phyloP scores from a whole-genome alignment of 2,888 invertebrate species.

The Tridacna gigas region DNA sequence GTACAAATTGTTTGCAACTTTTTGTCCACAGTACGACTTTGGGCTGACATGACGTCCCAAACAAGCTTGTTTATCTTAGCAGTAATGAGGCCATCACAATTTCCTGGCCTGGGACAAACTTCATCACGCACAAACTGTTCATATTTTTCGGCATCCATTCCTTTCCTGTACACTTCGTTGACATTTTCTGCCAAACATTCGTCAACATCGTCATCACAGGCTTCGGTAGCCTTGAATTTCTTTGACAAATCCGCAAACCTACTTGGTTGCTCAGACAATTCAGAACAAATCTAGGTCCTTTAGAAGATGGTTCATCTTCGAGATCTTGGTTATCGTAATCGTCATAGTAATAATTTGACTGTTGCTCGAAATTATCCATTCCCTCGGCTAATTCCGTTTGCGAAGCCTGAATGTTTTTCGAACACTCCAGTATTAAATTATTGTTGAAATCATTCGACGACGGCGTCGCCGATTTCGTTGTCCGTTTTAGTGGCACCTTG shows the following conservation, averaged over 20 bases:
- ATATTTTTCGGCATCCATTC: neutral
- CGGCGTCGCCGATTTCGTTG: too few species aligned
- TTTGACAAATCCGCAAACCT: neutral
- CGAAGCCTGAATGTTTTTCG: too few species aligned
- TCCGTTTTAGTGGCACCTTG: too few species aligned
- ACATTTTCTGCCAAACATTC: neutral
- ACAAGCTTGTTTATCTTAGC: neutral
- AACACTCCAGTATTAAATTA: too few species aligned
- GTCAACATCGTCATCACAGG: neutral
- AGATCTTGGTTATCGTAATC: too few species aligned
- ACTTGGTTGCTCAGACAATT: too few species aligned
- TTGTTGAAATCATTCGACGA: too few species aligned
- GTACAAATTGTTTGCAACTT: neutral
- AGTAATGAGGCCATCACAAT: neutral
- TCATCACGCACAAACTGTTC: neutral
- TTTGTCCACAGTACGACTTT: neutral
- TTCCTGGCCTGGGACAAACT: neutral
- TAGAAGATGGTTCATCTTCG: too few species aligned
- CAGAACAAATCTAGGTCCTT: too few species aligned
- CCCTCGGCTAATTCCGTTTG: too few species aligned
- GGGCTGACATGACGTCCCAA: slow-evolving; percentile 7
- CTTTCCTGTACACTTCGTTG: neutral
- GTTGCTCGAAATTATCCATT: too few species aligned
- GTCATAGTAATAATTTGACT: too few species aligned
- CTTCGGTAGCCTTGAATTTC: neutral